Conservation (phyloP, 2,113 vertebrate genomes). For the Hyaena hyaena region DNA sequence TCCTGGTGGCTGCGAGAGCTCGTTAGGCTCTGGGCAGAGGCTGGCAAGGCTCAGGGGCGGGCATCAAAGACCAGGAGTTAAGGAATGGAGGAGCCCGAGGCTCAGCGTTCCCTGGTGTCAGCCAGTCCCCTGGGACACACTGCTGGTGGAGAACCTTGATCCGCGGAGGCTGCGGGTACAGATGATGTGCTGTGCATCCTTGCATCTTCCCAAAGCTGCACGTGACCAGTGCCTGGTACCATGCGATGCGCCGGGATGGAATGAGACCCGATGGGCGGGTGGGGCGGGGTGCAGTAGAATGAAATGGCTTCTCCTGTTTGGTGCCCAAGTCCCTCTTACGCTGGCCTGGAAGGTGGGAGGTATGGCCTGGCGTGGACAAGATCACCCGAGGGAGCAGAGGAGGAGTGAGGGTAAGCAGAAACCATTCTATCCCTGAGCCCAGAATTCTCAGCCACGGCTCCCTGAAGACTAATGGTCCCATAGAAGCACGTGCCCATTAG, state of each 20-base stretch:
- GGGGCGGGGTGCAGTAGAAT: too few relatives aligned
- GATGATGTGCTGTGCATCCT: accelerated
- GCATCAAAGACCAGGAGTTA: not conserved
- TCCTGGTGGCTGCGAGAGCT: not conserved
- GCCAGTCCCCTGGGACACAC: not conserved
- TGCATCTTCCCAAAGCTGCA: not conserved
- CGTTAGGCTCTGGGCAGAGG: not conserved
- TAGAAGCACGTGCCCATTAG: not conserved
- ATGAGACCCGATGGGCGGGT: not conserved
- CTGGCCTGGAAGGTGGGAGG: not conserved
- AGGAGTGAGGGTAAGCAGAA: not conserved
- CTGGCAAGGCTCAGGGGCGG: not conserved
- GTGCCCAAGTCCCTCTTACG: not conserved
- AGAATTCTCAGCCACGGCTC: not conserved
- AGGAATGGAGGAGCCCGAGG: not conserved
- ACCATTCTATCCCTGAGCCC: not conserved
- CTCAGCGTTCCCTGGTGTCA: not conserved
- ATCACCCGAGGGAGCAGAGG: not conserved
- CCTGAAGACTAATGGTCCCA: not conserved
- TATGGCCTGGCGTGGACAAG: not conserved
- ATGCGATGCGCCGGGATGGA: not conserved
- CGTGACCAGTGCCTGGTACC: accelerated
- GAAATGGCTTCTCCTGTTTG: not conserved
- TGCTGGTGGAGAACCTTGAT: not conserved
- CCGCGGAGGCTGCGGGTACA: not conserved